Conservation (phyloP, 2,888 invertebrate species). For the Neoscelio sp. region DNA sequence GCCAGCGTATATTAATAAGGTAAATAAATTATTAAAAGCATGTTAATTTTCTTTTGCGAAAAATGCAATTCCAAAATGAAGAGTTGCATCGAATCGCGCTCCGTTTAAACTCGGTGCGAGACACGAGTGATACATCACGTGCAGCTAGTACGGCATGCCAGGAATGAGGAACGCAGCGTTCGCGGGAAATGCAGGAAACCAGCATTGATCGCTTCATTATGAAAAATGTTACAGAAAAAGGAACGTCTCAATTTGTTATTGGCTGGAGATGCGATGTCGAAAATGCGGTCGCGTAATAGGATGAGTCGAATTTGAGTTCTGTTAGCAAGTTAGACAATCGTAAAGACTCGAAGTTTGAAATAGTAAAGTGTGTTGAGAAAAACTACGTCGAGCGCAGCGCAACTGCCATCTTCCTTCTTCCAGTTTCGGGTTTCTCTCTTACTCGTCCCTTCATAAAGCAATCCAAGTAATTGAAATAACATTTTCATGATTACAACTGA, state of each 20-base stretch:
- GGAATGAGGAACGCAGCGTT: slow-evolving; percentile 54
- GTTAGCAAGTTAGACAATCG: no score
- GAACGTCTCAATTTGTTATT: slow-evolving; percentile 29
- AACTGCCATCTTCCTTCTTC: not conserved
- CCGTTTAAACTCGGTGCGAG: slow-evolving; percentile 19
- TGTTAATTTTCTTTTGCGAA: slow-evolving; percentile 34
- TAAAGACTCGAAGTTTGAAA: no score
- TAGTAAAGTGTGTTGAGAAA: no score
- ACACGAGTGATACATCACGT: slow-evolving; percentile 58
- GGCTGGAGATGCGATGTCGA: no score
- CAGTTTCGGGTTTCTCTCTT: not conserved
- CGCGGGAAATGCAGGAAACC: slow-evolving; percentile 61
- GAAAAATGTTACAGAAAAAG: slow-evolving; percentile 24
- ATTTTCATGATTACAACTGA: slow-evolving; percentile 51
- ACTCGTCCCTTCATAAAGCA: slow-evolving; percentile 8
- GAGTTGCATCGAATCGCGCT: slow-evolving; percentile 28
- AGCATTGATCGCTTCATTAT: slow-evolving; percentile 57
- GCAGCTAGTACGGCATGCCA: slow-evolving; percentile 57
- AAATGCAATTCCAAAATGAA: slow-evolving; percentile 34
- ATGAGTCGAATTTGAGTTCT: no score
- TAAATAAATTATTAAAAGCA: slow-evolving; percentile 25
- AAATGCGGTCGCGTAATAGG: no score
- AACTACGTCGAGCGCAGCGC: slow-evolving; percentile 14
- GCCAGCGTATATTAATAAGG: slow-evolving; percentile 20
- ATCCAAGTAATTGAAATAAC: slow-evolving; percentile 55